Percentiles rank a stretch among this genome's conserved stretches.
Evolutionary conservation across 2,797 vertebrate species (phyloP).

Genomic region (Hirundo rustica): DNA sequence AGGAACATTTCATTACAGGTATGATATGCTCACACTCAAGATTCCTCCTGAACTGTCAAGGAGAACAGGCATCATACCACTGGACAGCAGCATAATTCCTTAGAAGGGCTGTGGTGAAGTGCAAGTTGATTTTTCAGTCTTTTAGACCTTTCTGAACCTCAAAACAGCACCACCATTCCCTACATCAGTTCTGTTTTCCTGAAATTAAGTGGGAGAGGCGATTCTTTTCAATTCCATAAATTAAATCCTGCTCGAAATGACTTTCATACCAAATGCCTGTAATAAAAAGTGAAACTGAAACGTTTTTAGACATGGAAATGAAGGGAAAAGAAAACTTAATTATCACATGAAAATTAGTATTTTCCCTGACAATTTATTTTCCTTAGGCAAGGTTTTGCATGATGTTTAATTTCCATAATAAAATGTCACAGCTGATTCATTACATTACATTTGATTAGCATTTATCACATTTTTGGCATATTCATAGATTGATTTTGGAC

Average conservation of each 20-base stretch:
- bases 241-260: constrained; percentile 75
- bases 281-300: constrained; percentile 72
- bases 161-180: neutral
- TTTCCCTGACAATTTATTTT: constrained; percentile 68
- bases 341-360: constrained; percentile 85
- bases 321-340: constrained; percentile 84
- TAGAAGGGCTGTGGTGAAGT: neutral
- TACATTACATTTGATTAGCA: constrained; percentile 88
- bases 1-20: neutral
- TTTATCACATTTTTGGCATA: constrained; percentile 79
- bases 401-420: constrained; percentile 85
- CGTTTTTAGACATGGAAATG: constrained; percentile 80
- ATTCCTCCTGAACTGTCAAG: neutral
- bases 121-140: neutral
- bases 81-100: neutral
- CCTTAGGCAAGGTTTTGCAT: constrained; percentile 76
- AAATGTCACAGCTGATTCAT: constrained; percentile 88
- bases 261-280: constrained; percentile 31
- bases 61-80: rapidly evolving
- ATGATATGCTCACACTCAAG: neutral
- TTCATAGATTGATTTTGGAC: constrained; percentile 6
- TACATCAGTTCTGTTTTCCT: neutral
- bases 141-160: neutral
- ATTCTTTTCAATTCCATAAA: constrained; percentile 64
- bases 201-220: neutral